Evolutionary conservation across 1,140 invertebrate species (phyloP).

Genomic region (Ruditapes philippinarum): DNA sequence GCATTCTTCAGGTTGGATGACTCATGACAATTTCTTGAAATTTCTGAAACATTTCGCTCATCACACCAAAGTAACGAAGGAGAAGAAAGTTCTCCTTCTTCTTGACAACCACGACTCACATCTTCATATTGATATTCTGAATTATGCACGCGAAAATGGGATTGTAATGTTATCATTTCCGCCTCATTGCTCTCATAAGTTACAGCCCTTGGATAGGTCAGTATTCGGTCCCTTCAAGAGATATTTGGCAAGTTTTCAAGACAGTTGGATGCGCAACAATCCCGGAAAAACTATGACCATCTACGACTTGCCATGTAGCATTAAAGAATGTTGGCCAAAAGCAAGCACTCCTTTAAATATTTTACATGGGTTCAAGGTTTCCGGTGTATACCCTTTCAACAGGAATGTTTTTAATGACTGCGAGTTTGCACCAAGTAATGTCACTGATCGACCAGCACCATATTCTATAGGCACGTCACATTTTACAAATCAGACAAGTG

Average conservation of each 20-base stretch:
- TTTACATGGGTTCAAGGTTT: background rate
- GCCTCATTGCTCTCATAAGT: slow-evolving; percentile 69
- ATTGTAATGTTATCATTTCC: slow-evolving; percentile 72
- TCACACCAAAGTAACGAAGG: background rate
- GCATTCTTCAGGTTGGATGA: no score
- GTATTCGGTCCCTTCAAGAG: slow-evolving; percentile 84
- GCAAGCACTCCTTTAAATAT: background rate
- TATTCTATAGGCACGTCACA: background rate
- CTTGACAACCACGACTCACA: slow-evolving; percentile 78
- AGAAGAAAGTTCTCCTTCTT: slow-evolving; percentile 66
- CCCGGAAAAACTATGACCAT: slow-evolving; percentile 50
- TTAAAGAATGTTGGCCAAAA: background rate
- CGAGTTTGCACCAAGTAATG: slow-evolving; percentile 21
- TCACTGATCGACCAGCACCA: slow-evolving; percentile 31
- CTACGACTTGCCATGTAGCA: background rate
- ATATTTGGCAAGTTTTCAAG: no score
- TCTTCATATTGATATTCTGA: slow-evolving; percentile 77
- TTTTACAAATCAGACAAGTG: no score
- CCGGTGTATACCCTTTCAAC: background rate
- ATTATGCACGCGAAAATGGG: slow-evolving; percentile 74
- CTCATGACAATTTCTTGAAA: no score
- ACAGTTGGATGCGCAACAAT: slow-evolving; percentile 60
- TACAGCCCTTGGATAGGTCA: background rate
- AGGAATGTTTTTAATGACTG: background rate
- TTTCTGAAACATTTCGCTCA: slow-evolving; percentile 86